Base-by-base conservation (phyloP, 2,113 vertebrate genomes). In the Nothocercus nigrocapillus region DNA sequence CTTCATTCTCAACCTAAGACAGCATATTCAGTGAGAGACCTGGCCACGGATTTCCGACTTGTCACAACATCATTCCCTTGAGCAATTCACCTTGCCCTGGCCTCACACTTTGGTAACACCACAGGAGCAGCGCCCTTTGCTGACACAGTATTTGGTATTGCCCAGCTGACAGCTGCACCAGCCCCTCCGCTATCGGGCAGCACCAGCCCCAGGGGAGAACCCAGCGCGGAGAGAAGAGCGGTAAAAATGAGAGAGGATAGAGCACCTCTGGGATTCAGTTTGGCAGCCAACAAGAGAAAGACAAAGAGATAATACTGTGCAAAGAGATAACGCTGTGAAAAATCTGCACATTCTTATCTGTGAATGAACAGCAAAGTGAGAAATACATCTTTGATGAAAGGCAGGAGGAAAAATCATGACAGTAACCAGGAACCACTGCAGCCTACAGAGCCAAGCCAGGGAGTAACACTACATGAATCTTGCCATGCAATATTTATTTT, bases 81-180 rank as follows among this genome's bases (percentile, higher is more conserved):
- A 83, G 69, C 17, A 61, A 54, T 22, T 53, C 58, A 3, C 28
- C 45, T 69, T 77, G n/a, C 47, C 47, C 28, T 79, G 51, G 21
- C 27, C 62, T 72, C 45, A 20, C 40, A n/a, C 32, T 81, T 73
- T 59, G 28, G 25, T 72, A 75, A 25, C 24, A 30, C 13, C 13
- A 32, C 42, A 27, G 12, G 10, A 1, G 0, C 62, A 0, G 5
- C 58, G 30, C 13, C 10, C 3, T 25, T 80, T 4, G 0, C 58
- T 53, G 63, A 13, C 51, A 32, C 63, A 36, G 58, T 45, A 40
- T 30, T 15, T 28, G 16, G 38, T 18, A 49, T 2, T 5, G 42
- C 25, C 32, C 64, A 63, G 42, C 10, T 0, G 0, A 34, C 2
- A 1, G 12, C 77, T 51, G 22, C 11, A 34, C 27, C 1, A 1